Evolutionary conservation across 2,113 vertebrate genomes (phyloP).

Genomic region (Cavia porcellus): DNA sequence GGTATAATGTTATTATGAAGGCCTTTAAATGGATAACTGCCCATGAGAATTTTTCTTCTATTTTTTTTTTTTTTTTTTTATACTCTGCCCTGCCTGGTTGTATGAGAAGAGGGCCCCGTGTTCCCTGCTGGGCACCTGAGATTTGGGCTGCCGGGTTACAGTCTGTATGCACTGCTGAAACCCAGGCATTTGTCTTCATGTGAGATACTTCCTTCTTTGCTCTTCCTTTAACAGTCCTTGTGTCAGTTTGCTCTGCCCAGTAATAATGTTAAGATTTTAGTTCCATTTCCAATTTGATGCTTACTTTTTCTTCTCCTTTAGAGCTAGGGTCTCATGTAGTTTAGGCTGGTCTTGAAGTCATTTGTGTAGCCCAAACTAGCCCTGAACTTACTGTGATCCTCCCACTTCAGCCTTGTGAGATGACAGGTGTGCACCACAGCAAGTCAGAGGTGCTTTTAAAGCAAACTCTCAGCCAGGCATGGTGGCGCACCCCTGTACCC

Average conservation of each 20-base stretch:
- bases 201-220: background rate
- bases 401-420: background rate
- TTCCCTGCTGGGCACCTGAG: background rate
- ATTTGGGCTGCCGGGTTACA: fast-evolving
- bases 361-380: background rate
- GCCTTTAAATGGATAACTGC: background rate
- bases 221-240: background rate
- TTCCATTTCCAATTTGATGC: background rate
- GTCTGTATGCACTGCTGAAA: background rate
- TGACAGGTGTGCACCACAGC: background rate
- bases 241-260: background rate
- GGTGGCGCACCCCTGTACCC: background rate
- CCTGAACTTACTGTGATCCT: background rate
- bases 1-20: background rate
- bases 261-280: background rate
- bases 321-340: background rate
- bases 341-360: background rate
- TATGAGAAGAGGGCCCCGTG: background rate
- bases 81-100: background rate
- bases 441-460: background rate
- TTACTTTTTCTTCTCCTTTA: background rate
- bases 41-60: background rate
- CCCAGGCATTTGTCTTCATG: background rate
- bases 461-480: background rate
- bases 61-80: background rate